Evolutionary conservation across 1,140 invertebrate genomes (phyloP), one percentile per base, ranked within the genome.

Genomic region (Bombus soroeensis): DNA sequence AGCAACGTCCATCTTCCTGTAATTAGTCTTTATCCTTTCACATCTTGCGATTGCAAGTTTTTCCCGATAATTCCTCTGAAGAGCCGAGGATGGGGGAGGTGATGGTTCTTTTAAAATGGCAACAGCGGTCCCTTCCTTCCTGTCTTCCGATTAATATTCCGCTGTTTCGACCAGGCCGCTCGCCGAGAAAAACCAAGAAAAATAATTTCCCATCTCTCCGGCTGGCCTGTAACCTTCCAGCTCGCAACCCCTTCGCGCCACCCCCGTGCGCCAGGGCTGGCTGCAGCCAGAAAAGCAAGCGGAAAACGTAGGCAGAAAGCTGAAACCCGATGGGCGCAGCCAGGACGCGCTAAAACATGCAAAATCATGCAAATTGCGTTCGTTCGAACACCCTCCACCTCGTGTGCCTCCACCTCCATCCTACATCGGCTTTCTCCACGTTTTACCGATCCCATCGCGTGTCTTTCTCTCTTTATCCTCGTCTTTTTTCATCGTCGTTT

Each of bases 341-440:
- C 92, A 87, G 92, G 91, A 92, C 94, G 94, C 92, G 94, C 90
- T 95, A 95, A 95, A 94, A 95, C 94, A 95, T 95, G 94, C 94
- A 94, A 95, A 95, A 95, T 95, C 93, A 94, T 95, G 94, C 94
- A 95, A 95, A 94, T 95, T 95, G 93, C 94, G 94, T 95, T 94
- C 94, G 93, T 90, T 91, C 90, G 89, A 89, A 89, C 85, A 87
- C 87, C 84, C 74, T 81, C 79, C 77, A 15, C 86, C 82, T 83
- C 81, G 66, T 66, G n/a, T 32, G 41, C 70, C 80, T 82, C 79
- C 81, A 41, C 74, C 81, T 79, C 47, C 77, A 74, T 39, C 47
- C 85, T 47, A 74, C 85, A 87, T 88, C 87, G 79, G 62, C 66
- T 89, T 87, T 76, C 81, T 89, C 82, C 87, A 34, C 77, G 57